Evolutionary conservation across 2,113 vertebrate genomes (phyloP).

Genomic region (Chloroceryle aenea): DNA sequence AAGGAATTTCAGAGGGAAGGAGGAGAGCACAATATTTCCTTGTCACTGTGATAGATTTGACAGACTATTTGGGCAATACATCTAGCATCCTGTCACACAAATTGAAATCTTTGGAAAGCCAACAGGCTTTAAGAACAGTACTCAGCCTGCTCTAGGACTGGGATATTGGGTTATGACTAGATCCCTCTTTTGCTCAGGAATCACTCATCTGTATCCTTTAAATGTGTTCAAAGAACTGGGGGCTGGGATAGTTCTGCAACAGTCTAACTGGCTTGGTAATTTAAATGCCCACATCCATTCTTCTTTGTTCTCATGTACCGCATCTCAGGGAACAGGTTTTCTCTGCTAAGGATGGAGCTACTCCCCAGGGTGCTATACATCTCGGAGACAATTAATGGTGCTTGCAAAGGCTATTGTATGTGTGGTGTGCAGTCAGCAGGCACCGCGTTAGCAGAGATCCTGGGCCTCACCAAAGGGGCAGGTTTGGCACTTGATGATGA

Average conservation of each 20-base stretch:
- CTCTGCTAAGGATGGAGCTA: not conserved
- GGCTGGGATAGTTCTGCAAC: not conserved
- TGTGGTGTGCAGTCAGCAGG: not conserved
- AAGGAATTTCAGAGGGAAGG: slow-evolving; percentile 29
- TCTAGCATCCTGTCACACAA: not conserved
- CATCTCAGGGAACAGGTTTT: not conserved
- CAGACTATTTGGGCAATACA: slow-evolving; percentile 4
- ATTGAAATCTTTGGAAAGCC: slow-evolving; percentile 7
- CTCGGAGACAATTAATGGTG: not conserved
- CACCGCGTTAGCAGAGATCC: not conserved
- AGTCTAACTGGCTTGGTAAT: not conserved
- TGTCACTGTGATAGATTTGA: slow-evolving; percentile 39
- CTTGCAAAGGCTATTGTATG: not conserved
- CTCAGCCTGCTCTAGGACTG: not conserved
- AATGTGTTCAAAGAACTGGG: not conserved
- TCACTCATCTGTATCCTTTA: not conserved
- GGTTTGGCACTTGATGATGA: not conserved
- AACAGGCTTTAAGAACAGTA: not conserved
- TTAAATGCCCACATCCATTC: not conserved
- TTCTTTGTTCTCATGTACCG: not conserved
- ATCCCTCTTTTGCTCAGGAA: not conserved
- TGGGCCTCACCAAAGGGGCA: not conserved
- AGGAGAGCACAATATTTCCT: slow-evolving; percentile 26
- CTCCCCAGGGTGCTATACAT: not conserved
- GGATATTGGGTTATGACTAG: not conserved